A percentile compares a stretch with the other conserved stretches of the same genome.
phyloP scores from a whole-genome alignment of 2,797 vertebrate species.

The Silurus aristotelis region DNA sequence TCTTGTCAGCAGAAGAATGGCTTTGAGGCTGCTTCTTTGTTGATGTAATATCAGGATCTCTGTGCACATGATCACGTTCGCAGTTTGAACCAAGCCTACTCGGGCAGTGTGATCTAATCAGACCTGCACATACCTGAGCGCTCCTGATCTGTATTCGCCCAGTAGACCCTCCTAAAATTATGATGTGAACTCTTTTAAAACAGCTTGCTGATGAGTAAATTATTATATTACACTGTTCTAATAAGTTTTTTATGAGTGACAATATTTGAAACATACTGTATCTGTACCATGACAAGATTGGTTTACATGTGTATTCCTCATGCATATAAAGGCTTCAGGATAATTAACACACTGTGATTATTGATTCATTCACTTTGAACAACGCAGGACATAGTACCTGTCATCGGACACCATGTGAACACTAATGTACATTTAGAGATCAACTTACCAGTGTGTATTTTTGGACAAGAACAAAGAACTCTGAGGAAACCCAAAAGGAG shows the following conservation, averaged over 20 bases:
- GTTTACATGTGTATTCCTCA: not conserved
- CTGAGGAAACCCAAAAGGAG: not conserved
- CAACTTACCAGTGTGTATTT: not conserved
- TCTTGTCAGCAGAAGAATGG: not conserved
- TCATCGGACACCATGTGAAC: not conserved
- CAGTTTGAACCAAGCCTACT: not conserved
- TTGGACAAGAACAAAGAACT: not conserved
- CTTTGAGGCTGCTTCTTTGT: not conserved
- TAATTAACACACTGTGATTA: not conserved
- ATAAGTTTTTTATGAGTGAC: no score
- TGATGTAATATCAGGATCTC: conserved; percentile 8
- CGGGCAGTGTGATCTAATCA: not conserved
- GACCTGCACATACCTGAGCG: conserved; percentile 1
- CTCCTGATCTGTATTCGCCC: not conserved
- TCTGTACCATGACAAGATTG: no score
- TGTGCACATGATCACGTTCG: not conserved
- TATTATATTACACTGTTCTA: not conserved
- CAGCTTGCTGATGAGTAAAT: not conserved
- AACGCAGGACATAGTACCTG: not conserved
- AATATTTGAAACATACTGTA: no score
- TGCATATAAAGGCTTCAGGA: not conserved
- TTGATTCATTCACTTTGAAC: not conserved
- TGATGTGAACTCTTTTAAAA: not conserved
- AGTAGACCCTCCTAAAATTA: not conserved
- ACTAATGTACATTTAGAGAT: not conserved